These are phyloP conservation scores for Clusia tigrina DNA, from an alignment of 2,888 invertebrate species.

Conservation along the genomic window DNA sequence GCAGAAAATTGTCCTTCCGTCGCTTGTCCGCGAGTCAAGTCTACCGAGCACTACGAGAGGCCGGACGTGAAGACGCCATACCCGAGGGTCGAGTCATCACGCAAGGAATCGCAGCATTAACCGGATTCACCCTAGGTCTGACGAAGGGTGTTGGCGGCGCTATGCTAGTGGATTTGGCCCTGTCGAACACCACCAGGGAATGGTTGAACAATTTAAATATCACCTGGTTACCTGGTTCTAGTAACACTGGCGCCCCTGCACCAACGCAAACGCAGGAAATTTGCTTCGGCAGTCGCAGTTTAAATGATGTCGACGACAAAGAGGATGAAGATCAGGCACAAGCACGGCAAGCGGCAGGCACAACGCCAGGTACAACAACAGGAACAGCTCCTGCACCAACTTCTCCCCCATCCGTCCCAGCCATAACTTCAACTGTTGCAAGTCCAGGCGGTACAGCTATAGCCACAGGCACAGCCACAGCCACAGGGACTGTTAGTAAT, in stretches of 20 bases:
- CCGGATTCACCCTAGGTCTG: conserved; percentile 40
- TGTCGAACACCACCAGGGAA: conserved; percentile 39
- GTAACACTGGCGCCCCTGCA: not conserved
- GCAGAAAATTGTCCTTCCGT: conserved; percentile 44
- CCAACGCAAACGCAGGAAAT: conserved; percentile 37
- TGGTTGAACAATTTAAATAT: not conserved
- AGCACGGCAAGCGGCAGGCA: too few relatives aligned
- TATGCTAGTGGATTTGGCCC: conserved; percentile 42
- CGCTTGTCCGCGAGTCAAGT: conserved; percentile 38
- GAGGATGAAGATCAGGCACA: conserved; percentile 1
- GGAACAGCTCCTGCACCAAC: conserved; percentile 1
- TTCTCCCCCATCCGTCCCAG: not conserved
- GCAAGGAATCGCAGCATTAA: conserved; percentile 39
- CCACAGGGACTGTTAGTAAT: too few relatives aligned
- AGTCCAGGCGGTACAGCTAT: too few relatives aligned
- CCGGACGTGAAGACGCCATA: conserved; percentile 23
- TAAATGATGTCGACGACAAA: not conserved
- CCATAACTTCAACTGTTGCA: conserved; percentile 12
- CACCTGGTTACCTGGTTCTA: too few relatives aligned
- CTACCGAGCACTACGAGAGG: conserved; percentile 14
- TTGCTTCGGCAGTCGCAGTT: conserved; percentile 37
- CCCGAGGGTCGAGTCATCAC: conserved; percentile 38
- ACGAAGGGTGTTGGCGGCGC: conserved; percentile 39
- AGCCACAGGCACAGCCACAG: too few relatives aligned
- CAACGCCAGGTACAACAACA: not conserved